phyloP scores from a whole-genome alignment of 1,140 invertebrate species.

The Macrobrachium rosenbergii region DNA sequence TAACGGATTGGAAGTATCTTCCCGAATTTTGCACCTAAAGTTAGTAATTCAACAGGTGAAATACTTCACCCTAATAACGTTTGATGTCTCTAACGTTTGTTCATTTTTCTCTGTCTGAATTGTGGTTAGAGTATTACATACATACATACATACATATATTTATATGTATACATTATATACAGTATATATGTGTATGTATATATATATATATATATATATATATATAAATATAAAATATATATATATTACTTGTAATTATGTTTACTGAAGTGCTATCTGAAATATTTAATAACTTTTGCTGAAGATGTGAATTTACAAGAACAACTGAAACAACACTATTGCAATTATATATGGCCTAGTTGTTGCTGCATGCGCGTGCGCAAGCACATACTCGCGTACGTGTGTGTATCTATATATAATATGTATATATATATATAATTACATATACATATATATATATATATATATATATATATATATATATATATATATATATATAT shows the following conservation, averaged over 20 bases:
- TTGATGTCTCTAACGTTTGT: too few relatives aligned
- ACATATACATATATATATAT: neutral
- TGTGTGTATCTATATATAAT: neutral
- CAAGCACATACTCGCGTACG: constrained; percentile 4
- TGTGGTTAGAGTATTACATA: neutral
- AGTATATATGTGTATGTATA: neutral
- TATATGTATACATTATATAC: neutral
- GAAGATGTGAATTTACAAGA: neutral
- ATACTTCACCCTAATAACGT: neutral
- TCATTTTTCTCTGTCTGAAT: too few relatives aligned
- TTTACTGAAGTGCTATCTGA: too few relatives aligned
- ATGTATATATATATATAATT: neutral
- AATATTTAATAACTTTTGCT: too few relatives aligned
- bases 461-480: neutral
- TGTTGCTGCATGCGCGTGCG: neutral
- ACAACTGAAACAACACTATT: neutral
- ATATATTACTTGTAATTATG: neutral
- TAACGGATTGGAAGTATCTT: too few relatives aligned
- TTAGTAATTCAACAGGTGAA: too few relatives aligned
- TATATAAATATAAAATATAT: neutral
- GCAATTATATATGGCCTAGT: neutral
- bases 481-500: neutral
- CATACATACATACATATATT: constrained; percentile 11
- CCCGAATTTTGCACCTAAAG: too few relatives aligned
- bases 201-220: constrained; percentile 2